A percentile compares a stretch with the other conserved stretches of the same genome.
phyloP scores from a whole-genome alignment of 2,113 vertebrate species.

The Urocolius indicus region DNA sequence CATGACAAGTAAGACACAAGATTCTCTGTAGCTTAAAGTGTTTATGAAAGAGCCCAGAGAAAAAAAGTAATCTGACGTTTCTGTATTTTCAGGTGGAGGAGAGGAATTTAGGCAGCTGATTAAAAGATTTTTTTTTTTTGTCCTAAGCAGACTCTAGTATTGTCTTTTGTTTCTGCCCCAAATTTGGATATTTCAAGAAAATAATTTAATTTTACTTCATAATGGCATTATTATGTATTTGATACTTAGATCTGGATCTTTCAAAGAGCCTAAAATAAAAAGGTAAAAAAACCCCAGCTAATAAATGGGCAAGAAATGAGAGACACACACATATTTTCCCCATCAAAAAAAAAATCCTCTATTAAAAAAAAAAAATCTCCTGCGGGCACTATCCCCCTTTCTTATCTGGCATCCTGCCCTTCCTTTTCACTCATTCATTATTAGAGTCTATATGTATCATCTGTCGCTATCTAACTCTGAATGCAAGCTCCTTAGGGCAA shows the following conservation, averaged over 20 bases:
- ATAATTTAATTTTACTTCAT: not conserved
- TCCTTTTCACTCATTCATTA: not conserved
- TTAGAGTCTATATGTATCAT: slow-evolving; percentile 43
- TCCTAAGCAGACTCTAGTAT: not conserved
- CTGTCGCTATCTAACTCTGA: slow-evolving; percentile 43
- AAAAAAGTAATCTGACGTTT: not conserved
- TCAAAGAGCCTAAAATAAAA: not conserved
- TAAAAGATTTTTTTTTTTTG: not conserved
- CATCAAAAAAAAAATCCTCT: not conserved
- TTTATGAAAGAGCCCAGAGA: not conserved
- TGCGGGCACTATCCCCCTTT: not conserved
- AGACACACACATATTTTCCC: not conserved
- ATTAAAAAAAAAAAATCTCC: not conserved
- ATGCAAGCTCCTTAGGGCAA: slow-evolving; percentile 45
- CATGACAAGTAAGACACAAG: not conserved
- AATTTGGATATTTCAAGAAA: not conserved
- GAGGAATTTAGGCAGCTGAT: not conserved
- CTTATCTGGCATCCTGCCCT: not conserved
- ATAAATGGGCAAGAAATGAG: not conserved
- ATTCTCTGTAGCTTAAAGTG: not conserved
- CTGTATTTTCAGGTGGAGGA: not conserved
- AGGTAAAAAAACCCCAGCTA: not conserved
- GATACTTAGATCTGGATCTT: not conserved
- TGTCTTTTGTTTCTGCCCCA: not conserved
- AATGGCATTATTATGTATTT: not conserved